Evolutionary conservation across 1,140 invertebrate genomes (phyloP).

Genomic region (Cyclina sinensis): DNA sequence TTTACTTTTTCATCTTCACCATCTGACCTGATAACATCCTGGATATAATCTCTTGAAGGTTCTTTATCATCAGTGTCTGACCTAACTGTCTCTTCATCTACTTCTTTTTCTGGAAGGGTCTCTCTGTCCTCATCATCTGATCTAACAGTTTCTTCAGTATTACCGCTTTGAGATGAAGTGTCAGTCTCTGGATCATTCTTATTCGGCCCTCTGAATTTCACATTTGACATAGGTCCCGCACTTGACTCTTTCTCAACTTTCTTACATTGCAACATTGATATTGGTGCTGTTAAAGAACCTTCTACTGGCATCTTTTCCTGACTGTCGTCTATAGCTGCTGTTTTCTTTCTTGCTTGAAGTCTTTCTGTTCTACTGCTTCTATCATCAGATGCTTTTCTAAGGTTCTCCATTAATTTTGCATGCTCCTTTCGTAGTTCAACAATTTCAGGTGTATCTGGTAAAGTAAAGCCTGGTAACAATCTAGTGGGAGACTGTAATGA

Average conservation of each 20-base stretch:
- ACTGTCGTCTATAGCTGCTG: background rate
- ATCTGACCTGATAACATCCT: slow-evolving; percentile 37
- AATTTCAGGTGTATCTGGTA: slow-evolving; percentile 60
- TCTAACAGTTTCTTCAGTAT: background rate
- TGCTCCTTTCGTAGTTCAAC: slow-evolving; percentile 59
- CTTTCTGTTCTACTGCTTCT: slow-evolving; percentile 58
- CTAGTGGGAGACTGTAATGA: background rate
- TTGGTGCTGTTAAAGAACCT: background rate
- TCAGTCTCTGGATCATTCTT: slow-evolving; percentile 49
- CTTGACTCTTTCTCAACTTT: background rate
- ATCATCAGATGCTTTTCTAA: slow-evolving; percentile 58
- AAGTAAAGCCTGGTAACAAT: slow-evolving; percentile 44
- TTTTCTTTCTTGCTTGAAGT: slow-evolving; percentile 48
- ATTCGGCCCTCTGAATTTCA: background rate
- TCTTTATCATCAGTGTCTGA: slow-evolving; percentile 44
- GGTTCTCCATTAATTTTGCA: slow-evolving; percentile 64
- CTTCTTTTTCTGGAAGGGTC: background rate
- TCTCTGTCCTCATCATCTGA: background rate
- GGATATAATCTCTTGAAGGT: background rate
- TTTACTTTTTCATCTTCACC: slow-evolving; percentile 17
- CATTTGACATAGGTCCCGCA: background rate
- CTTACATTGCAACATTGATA: background rate
- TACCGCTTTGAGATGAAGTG: background rate
- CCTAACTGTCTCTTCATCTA: slow-evolving; percentile 1
- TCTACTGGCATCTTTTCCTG: background rate